Evolutionary conservation across 1,140 invertebrate species (phyloP).

Genomic region (Bombus picipes): DNA sequence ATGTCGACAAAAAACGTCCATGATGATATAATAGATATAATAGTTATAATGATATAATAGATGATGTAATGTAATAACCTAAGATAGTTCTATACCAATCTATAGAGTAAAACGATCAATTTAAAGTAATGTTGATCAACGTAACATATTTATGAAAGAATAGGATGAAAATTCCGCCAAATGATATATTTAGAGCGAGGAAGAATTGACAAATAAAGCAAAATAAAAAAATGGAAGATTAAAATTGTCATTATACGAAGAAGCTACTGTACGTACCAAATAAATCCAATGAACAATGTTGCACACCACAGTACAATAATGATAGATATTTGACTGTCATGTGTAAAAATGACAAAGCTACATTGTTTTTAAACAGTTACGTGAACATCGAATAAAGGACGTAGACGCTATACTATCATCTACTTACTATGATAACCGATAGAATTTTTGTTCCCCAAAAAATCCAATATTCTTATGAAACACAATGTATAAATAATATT

Average conservation of each 20-base stretch:
- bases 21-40: constrained; percentile 7
- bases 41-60: background rate
- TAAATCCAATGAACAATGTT: background rate
- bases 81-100: too few species aligned
- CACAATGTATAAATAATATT: too few species aligned
- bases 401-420: too few species aligned
- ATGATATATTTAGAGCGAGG: background rate
- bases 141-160: background rate
- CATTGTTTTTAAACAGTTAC: background rate
- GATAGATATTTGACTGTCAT: background rate
- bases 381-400: background rate
- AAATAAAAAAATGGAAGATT: background rate
- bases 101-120: background rate
- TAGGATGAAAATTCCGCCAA: background rate
- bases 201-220: background rate
- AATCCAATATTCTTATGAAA: background rate
- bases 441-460: background rate
- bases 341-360: background rate
- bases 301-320: background rate
- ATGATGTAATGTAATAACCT: too few species aligned
- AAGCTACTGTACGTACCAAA: background rate
- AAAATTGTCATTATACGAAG: background rate
- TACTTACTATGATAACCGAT: background rate
- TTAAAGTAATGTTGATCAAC: background rate
- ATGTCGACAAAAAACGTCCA: background rate